Percentiles rank a stretch among this genome's conserved stretches.
Conservation (phyloP, 2,797 vertebrate species). For the Emydoidea blandingii region DNA sequence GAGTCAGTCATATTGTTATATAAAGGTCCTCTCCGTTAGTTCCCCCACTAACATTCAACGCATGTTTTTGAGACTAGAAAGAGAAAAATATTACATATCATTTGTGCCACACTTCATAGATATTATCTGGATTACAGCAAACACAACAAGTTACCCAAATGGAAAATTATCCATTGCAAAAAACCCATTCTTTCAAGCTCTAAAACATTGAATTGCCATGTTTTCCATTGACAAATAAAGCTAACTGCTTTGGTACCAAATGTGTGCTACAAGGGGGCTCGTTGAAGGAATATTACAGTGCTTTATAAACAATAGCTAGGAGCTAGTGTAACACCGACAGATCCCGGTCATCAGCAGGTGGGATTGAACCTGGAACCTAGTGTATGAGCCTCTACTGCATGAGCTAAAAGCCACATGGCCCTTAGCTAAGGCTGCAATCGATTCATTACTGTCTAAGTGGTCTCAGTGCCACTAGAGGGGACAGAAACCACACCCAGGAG, state of each 20-base stretch:
- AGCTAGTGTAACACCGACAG: too few relatives aligned
- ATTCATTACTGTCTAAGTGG: too few relatives aligned
- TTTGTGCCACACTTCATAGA: not conserved
- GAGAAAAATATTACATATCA: not conserved
- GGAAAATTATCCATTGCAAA: constrained; percentile 33
- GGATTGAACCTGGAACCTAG: too few relatives aligned
- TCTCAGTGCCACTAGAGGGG: too few relatives aligned
- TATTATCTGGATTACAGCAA: constrained; percentile 40
- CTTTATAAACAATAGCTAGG: not conserved
- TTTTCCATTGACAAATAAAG: not conserved
- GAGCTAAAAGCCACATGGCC: too few relatives aligned
- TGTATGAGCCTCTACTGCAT: too few relatives aligned
- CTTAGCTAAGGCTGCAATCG: too few relatives aligned
- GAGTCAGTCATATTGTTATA: not conserved
- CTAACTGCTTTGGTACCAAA: not conserved
- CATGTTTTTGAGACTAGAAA: not conserved
- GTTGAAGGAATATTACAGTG: not conserved
- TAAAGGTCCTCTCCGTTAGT: not conserved
- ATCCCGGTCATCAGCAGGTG: too few relatives aligned
- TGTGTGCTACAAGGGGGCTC: not conserved
- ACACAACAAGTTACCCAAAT: constrained; percentile 27
- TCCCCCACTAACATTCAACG: not conserved
- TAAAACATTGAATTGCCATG: not conserved
- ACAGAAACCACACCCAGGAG: too few relatives aligned
- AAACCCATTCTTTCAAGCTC: not conserved